Base-by-base conservation (phyloP, 2,113 vertebrate species). In the Chaetodon auriga region DNA sequence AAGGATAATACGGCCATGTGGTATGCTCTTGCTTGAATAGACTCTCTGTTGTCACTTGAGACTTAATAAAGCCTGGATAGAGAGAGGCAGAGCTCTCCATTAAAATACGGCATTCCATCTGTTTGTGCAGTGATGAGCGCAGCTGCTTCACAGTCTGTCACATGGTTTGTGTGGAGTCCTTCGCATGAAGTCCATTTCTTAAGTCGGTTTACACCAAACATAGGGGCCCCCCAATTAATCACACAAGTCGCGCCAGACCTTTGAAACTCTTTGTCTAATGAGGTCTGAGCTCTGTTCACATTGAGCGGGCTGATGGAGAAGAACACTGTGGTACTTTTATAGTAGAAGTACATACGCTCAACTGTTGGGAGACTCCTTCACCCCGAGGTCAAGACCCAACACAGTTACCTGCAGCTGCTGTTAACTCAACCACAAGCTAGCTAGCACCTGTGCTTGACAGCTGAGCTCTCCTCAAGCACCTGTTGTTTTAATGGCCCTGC, bases 401-500 rank as follows among this genome's bases (percentile, higher is more conserved):
- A 16, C 69, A 4, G 73, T 35, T 77, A 87, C 71, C 83, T 83
- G 53, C 91, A 90, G 88, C 93, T 92, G 91, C 81, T 60, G 65
- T 75, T 21, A 53, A 38, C 75, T 8, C 25, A 45, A 71, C 55
- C 58, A n/a, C 70, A 60, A 69, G 43, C 41, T 13, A n/a, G 30
- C 63, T 38, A 10, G 81, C 92, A 93, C 92, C 93, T 93, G 94
- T 93, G 0, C 62, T 15, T 0, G 7, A 90, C 91, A 85, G 87
- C 92, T 94, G 92, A 87, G 69, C 55, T n/a, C 45, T 41, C 69
- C 58, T 12, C 19, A 10, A 78, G 81, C 92, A 93, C 92, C 93
- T 93, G 94, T 93, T 92, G 75, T 74, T 84, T 80, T 80, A 83
- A 80, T 51, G 68, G 77, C 53, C 82, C 45, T 62, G 3, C 36